Conservation (phyloP, 1,140 invertebrate genomes). For the Platyura marginata region DNA sequence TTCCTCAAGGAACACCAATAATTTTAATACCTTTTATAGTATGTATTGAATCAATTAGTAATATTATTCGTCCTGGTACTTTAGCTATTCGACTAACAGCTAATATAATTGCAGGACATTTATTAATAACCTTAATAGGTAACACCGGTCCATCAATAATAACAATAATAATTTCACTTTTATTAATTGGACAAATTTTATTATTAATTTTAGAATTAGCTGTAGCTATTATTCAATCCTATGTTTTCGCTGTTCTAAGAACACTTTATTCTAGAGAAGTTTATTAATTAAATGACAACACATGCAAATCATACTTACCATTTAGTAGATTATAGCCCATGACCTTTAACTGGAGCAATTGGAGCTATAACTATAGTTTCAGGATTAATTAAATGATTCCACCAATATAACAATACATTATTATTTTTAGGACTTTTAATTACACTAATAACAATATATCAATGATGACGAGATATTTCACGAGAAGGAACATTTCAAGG, state of each 20-base stretch:
- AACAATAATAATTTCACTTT: slow-evolving; percentile 17
- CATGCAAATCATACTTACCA: slow-evolving; percentile 29
- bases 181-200: slow-evolving; percentile 28
- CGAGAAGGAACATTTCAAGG: slow-evolving; percentile 37
- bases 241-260: slow-evolving; percentile 31
- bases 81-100: slow-evolving; percentile 41
- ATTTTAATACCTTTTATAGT: slow-evolving; percentile 34
- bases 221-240: slow-evolving; percentile 33
- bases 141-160: slow-evolving; percentile 20
- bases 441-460: slow-evolving; percentile 27
- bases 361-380: slow-evolving; percentile 24
- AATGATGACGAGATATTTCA: slow-evolving; percentile 44
- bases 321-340: slow-evolving; percentile 34
- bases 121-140: slow-evolving; percentile 33
- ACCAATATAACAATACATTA: slow-evolving; percentile 24
- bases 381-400: slow-evolving; percentile 30
- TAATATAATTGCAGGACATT: slow-evolving; percentile 48
- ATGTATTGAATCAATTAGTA: slow-evolving; percentile 37
- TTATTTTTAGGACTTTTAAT: slow-evolving; percentile 26
- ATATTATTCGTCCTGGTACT: slow-evolving; percentile 39
- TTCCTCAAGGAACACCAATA: slow-evolving; percentile 34
- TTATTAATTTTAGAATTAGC: slow-evolving; percentile 29
- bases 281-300: slow-evolving; percentile 21
- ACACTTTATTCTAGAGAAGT: slow-evolving; percentile 32
- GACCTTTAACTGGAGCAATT: slow-evolving; percentile 28